Percentiles rank a stretch among this genome's conserved stretches.
These are phyloP conservation scores for Ptycholaimellus sp. DNA, from an alignment of 2,888 invertebrate genomes.

Conservation along the genomic window DNA sequence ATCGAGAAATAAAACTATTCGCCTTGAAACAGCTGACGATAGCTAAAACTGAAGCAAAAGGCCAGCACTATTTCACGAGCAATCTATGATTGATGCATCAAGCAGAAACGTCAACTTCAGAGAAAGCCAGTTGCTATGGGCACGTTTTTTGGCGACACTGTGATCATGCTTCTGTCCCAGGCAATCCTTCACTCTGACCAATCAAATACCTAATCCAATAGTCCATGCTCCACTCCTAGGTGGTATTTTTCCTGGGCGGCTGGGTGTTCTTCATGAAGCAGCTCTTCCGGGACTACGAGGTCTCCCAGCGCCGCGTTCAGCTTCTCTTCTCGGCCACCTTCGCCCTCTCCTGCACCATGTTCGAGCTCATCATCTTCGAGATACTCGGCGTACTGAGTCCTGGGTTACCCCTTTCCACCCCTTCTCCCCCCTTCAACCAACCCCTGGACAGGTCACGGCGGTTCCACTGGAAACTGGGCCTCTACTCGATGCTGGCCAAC, in stretches of 20 bases:
- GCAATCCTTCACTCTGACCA: neutral
- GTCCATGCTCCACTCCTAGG: conserved; percentile 41
- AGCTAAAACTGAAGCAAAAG: no score
- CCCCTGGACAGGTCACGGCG: conserved; percentile 50
- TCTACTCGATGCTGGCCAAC: conserved; percentile 69
- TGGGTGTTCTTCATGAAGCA: conserved; percentile 96
- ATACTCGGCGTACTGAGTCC: conserved; percentile 74
- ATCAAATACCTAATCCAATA: conserved; percentile 15
- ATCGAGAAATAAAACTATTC: no score
- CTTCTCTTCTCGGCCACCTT: conserved; percentile 84
- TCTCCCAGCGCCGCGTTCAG: conserved; percentile 66
- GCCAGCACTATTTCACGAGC: no score
- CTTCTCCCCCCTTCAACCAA: neutral
- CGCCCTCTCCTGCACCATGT: conserved; percentile 89
- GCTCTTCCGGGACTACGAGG: conserved; percentile 78
- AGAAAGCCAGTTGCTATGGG: no score
- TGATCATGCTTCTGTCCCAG: neutral
- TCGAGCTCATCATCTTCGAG: conserved; percentile 96
- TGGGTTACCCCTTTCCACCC: no score
- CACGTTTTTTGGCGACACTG: neutral
- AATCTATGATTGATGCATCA: no score
- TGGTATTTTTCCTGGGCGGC: conserved; percentile 76
- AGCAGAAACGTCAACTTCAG: no score
- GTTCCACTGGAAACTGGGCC: conserved; percentile 76
- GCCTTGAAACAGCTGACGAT: no score